These are phyloP conservation scores for Acrobasis suavella DNA, from an alignment of 2,888 invertebrate species.

Conservation along the genomic window DNA sequence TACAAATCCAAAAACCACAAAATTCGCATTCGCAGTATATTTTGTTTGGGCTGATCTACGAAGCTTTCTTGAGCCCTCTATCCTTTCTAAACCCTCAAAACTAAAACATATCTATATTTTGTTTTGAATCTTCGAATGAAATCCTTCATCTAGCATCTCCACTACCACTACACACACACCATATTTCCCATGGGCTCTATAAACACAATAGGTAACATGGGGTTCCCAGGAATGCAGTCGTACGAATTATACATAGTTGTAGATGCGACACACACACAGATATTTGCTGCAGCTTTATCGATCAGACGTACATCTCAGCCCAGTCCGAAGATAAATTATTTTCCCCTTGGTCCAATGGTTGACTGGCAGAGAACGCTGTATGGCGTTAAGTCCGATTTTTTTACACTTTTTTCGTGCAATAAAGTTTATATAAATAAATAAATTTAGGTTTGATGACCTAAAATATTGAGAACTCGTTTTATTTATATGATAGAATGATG, in stretches of 20 bases:
- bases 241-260: neutral
- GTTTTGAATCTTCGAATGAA: conserved; percentile 6
- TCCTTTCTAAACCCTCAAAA: neutral
- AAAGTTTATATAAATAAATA: no score
- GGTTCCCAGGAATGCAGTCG: conserved; percentile 36
- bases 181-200: conserved; percentile 61
- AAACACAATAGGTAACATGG: conserved; percentile 44
- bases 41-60: neutral
- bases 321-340: no score
- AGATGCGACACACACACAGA: neutral
- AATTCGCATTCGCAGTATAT: no score
- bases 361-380: no score
- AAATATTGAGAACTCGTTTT: no score
- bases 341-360: no score
- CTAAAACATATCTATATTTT: conserved; percentile 5
- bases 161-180: conserved; percentile 32
- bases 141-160: conserved; percentile 8
- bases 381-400: no score
- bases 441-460: no score
- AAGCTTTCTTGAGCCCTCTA: neutral
- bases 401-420: no score
- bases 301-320: neutral
- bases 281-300: neutral
- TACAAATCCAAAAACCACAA: no score
- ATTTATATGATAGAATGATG: no score